Conservation (phyloP, 2,113 vertebrate species). For the Odontesthes bonariensis region DNA sequence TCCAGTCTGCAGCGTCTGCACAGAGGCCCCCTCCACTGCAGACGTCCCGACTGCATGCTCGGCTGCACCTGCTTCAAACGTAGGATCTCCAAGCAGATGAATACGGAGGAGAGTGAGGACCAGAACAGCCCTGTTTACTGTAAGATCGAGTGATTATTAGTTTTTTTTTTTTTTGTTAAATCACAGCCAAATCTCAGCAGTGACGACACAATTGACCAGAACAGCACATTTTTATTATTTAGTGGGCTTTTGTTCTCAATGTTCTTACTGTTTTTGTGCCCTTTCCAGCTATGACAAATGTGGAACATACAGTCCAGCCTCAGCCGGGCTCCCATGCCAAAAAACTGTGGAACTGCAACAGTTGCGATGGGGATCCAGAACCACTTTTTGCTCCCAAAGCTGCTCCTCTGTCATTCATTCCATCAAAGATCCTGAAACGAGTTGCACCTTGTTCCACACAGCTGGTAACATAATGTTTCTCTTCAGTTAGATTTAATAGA, state of each 20-base stretch:
- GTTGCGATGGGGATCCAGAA: constrained; percentile 86
- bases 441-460: constrained; percentile 43
- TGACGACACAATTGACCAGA: no score
- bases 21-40: constrained; percentile 86
- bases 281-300: constrained; percentile 83
- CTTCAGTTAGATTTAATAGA: not conserved
- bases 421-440: not conserved
- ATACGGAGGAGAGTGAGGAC: constrained; percentile 61
- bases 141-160: constrained; percentile 34
- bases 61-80: constrained; percentile 90
- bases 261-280: constrained; percentile 24
- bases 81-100: constrained; percentile 82
- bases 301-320: constrained; percentile 67
- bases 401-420: not conserved
- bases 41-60: constrained; percentile 91
- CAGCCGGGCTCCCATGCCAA: constrained; percentile 72
- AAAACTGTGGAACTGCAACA: constrained; percentile 86
- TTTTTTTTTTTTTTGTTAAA: not conserved
- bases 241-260: not conserved
- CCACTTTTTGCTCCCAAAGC: constrained; percentile 83
- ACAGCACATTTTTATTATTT: not conserved
- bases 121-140: constrained; percentile 27
- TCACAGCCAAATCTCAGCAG: not conserved
- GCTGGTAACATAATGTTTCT: constrained; percentile 34
- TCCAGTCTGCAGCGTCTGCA: constrained; percentile 84